A percentile compares a stretch with the other conserved stretches of the same genome.
Conservation (phyloP, 2,888 invertebrate genomes). For the Tetragonula carbonaria region DNA sequence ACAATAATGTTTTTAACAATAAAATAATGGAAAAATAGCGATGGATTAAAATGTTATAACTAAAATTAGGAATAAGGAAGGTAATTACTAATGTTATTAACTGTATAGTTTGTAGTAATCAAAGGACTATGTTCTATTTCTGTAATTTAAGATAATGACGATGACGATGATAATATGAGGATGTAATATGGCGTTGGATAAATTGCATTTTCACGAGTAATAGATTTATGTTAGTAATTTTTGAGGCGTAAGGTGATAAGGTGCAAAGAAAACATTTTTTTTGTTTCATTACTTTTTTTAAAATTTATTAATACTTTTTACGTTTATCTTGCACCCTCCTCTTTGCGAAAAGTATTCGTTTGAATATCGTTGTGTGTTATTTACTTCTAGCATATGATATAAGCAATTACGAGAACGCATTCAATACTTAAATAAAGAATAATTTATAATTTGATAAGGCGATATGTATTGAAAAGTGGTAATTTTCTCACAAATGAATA, state of each 20-base stretch:
- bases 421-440: slow-evolving; percentile 57
- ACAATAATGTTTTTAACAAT: slow-evolving; percentile 9
- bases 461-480: slow-evolving; percentile 43
- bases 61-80: slow-evolving; percentile 65
- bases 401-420: slow-evolving; percentile 30
- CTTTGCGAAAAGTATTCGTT: slow-evolving; percentile 39
- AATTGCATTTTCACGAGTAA: slow-evolving; percentile 75
- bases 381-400: slow-evolving; percentile 4
- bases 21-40: slow-evolving; percentile 29
- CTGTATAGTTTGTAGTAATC: slow-evolving; percentile 71
- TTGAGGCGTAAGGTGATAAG: slow-evolving; percentile 63
- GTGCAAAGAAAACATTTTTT: slow-evolving; percentile 53
- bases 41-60: slow-evolving; percentile 54
- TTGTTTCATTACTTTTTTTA: slow-evolving; percentile 35
- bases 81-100: slow-evolving; percentile 74
- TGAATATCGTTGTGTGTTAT: slow-evolving; percentile 27
- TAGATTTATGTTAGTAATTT: slow-evolving; percentile 72
- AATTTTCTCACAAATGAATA: slow-evolving; percentile 28
- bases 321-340: slow-evolving; percentile 51
- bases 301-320: slow-evolving; percentile 53
- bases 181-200: slow-evolving; percentile 57
- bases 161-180: slow-evolving; percentile 53
- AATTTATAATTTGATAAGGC: slow-evolving; percentile 57
- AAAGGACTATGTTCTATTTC: slow-evolving; percentile 49
- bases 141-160: slow-evolving; percentile 44